These are phyloP conservation scores for Bicyclus anynana DNA, from an alignment of 1,140 invertebrate species.

Conservation along the genomic window DNA sequence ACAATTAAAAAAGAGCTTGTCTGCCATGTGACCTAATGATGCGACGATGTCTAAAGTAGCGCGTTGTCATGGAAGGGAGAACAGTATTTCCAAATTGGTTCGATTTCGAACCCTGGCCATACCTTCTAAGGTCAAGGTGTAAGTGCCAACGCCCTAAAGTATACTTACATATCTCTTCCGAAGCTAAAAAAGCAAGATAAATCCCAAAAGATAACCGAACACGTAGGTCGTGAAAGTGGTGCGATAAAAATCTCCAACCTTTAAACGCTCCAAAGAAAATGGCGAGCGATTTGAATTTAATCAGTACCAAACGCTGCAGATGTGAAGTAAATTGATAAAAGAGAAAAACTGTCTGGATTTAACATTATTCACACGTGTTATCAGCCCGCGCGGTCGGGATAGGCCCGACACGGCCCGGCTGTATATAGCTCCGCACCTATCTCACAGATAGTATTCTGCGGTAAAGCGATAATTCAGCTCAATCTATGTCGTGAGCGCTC, in stretches of 20 bases:
- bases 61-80: no score
- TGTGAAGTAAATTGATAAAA: slow-evolving; percentile 68
- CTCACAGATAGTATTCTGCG: slow-evolving; percentile 71
- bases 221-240: slow-evolving; percentile 37
- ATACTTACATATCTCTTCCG: neutral
- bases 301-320: slow-evolving; percentile 61
- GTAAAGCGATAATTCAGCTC: slow-evolving; percentile 76
- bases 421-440: slow-evolving; percentile 25
- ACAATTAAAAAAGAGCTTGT: no score
- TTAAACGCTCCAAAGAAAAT: slow-evolving; percentile 43
- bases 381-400: slow-evolving; percentile 45
- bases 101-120: no score
- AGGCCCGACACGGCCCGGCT: slow-evolving; percentile 32
- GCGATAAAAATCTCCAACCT: slow-evolving; percentile 40
- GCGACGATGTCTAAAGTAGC: no score
- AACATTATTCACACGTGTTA: slow-evolving; percentile 71
- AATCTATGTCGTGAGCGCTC: slow-evolving; percentile 75
- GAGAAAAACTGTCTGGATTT: slow-evolving; percentile 66
- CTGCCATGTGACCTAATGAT: no score
- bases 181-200: slow-evolving; percentile 22
- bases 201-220: slow-evolving; percentile 33
- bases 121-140: no score
- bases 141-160: no score
- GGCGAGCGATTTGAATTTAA: slow-evolving; percentile 44
- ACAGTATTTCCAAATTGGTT: no score